Evolutionary conservation across 1,140 invertebrate species (phyloP), one percentile per base, ranked within the genome.

Genomic region (Metaphire vulgaris): DNA sequence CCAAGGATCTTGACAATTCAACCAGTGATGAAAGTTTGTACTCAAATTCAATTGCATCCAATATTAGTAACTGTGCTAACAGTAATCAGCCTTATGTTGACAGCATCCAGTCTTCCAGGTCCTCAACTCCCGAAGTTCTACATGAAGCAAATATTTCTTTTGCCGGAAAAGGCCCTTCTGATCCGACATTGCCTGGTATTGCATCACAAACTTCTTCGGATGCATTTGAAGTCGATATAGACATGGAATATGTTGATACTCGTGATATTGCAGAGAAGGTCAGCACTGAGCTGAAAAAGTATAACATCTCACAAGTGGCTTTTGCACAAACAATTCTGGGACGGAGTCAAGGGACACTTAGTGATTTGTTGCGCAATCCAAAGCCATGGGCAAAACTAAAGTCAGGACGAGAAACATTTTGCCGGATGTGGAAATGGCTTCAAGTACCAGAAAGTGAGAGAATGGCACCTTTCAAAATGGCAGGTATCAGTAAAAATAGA

Each of bases 311-410:
- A 30, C 97, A 99, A 87, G 97, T 97, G 69, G 98, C 99, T 82
- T 99, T 99, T 87, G 97, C 97, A 33, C 97, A 99, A 87, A 90
- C 96, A 80, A 96, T 99, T 34, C 89, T 99, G 30, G 99, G 97
- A 87, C 90, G 97, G 73, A 98, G 96, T 69, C 97, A 99, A 88
- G 97, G 97, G 33, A 99, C 98, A 12, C 90, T 99, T 15, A 97
- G 94, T 77, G 97, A 99, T 88, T 88, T 99, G 34, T 88, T 99
- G 66, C 89, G 98, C 76, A 99, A 99, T 85, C 98, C 97, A 1
- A 99, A 99, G 87, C 98, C 98, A n/a, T 99, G 98, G 98, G 98
- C 95, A 77, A 99, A 99, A 87, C 90, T 99, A 77, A 99, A 99
- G 88, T 98, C 96, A 32, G 98, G 98, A n/a, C 88, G 98, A 33